Base-by-base conservation (phyloP, 2,113 vertebrate species). In the Rana temporaria region DNA sequence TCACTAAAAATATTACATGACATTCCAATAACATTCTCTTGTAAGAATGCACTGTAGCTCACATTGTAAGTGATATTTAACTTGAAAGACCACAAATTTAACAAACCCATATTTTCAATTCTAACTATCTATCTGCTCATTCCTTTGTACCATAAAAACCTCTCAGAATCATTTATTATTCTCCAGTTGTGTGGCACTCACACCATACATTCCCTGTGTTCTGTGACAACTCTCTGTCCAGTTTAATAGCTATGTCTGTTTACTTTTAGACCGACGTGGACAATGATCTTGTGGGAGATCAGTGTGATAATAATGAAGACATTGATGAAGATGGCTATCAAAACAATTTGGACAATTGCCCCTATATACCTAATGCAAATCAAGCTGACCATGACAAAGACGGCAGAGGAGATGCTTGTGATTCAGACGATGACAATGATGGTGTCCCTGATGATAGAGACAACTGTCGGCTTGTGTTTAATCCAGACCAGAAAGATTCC, bases 261-360 rank as follows among this genome's bases (percentile, higher is more conserved):
- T 84, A 24, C 38, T 24, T 60, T 16, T 90, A 99, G 98, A 91
- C 87, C 0, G 98, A 99, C 60, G 55, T 88, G 56, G 98, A 99
- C 90, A 97, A 97, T 16, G 98, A 99, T 86, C 93, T 96, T 6
- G 98, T 99, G 57, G 98, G 98, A 76, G 98, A 99, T 84, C 95
- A 97, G 81, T 99, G 98, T 85, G 98, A 99, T 87, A 97, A 97
- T 84, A 98, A 96, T 52, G 95, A 99, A 67, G 98, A 99, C 89
- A 96, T 99, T 1, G 98, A 99, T 32, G 98, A 98, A 52, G 98
- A 99, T 0, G 97, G 98, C 4, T 95, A 99, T 90, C 98, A 99
- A 90, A 99, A 99, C 92, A 99, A 97, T 86, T 92, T 97, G 84
- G 98, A 99, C 89, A 99, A 99, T 85, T 99, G 98, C 74, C 98